Conservation (phyloP, 2,113 vertebrate species). For the Crotalus viridis region DNA sequence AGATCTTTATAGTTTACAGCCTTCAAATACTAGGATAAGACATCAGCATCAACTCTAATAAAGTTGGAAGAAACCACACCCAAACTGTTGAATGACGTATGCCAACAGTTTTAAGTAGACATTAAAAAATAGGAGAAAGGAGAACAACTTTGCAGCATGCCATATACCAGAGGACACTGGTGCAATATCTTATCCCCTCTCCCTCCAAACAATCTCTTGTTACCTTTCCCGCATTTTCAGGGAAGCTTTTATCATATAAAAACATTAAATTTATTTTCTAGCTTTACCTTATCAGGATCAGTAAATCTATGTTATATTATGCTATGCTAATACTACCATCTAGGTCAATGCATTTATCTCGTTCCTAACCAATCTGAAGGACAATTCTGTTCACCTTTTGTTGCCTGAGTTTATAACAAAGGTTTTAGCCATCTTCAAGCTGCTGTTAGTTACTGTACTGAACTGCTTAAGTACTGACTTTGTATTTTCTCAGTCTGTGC, state of each 20-base stretch:
- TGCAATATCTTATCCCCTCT: neutral
- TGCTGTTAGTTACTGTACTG: neutral
- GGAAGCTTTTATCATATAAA: neutral
- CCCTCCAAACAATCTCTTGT: neutral
- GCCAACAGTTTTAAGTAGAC: too few species aligned
- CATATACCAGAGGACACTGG: neutral
- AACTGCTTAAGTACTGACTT: neutral
- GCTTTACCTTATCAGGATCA: neutral
- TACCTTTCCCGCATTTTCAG: neutral
- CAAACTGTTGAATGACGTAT: too few species aligned
- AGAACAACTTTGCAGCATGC: too few species aligned
- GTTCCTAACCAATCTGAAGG: neutral
- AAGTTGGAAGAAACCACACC: too few species aligned
- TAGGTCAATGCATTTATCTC: neutral
- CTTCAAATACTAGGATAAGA: too few species aligned
- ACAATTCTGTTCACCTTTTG: neutral
- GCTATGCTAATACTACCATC: neutral
- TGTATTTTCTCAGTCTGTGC: neutral
- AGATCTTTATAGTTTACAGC: too few species aligned
- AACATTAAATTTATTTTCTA: neutral
- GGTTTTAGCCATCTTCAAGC: neutral
- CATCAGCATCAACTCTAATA: too few species aligned
- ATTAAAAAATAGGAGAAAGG: too few species aligned
- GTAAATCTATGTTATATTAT: neutral
- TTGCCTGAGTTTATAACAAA: neutral